Base-by-base conservation (phyloP, 2,113 vertebrate genomes). In the Oryzias celebensis region DNA sequence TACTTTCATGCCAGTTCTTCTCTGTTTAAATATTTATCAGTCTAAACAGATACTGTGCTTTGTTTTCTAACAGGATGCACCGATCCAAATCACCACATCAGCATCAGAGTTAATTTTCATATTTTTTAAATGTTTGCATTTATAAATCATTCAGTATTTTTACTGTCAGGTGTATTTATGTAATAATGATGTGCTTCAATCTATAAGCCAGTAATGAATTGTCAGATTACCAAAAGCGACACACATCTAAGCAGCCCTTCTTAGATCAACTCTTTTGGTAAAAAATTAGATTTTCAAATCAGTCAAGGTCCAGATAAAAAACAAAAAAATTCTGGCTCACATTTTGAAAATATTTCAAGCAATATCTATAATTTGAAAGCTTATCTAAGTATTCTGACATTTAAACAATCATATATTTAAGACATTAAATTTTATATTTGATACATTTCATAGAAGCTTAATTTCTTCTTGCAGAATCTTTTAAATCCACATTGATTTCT, bases 1-100 rank as follows among this genome's bases (percentile, higher is more conserved):
- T 53, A 56, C 52, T 63, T 62, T 78, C 52, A 75, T 65, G 62
- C 49, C 70, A 43, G 43, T 68, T 31, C 83, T 83, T 79, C 47
- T 28, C 24, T 41, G 26, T 68, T 53, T 54, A 22, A 54, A 26
- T 83, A 80, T 83, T 71, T 77, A 78, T 70, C 65, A 26, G 13
- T 63, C 44, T 6, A 12, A 36, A n/a, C 41, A 24, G 50, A 48
- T 67, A 6, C 46, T 49, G 62, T 73, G 59, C 54, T 62, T 67
- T 68, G 20, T 23, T 68, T 57, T 3, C 46, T 5, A 7, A 20
- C 20, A 20, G 20, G 55, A 65, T 61, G 73, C 62, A 36, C 58
- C 10, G 16, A 49, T 58, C 43, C 10, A 23, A 53, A 26, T 44
- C 51, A 36, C 2, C 26, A 23, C 50, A 5, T 52, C 44, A 18